phyloP scores from a whole-genome alignment of 1,140 invertebrate genomes.

The Drosophila busckii region DNA sequence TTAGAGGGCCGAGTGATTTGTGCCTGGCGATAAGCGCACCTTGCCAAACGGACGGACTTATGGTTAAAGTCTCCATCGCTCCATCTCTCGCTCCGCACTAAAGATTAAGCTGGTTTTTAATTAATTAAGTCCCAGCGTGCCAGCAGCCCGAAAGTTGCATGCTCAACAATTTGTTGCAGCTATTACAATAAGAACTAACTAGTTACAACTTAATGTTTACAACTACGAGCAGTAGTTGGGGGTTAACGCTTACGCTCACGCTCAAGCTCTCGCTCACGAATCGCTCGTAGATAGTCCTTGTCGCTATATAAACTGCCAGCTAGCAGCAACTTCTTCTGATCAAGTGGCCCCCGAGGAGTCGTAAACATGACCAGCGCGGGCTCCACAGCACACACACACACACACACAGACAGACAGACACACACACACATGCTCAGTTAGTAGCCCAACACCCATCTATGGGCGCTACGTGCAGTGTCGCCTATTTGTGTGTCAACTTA shows the following conservation, averaged over 20 bases:
- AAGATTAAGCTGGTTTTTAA: conserved; percentile 33
- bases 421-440: too few species aligned
- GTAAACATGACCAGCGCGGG: conserved; percentile 57
- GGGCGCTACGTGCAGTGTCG: conserved; percentile 54
- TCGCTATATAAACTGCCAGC: conserved; percentile 56
- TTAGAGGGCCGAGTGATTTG: conserved; percentile 61
- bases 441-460: not conserved
- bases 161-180: conserved; percentile 15
- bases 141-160: conserved; percentile 9
- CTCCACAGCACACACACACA: conserved; percentile 33
- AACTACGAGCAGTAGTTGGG: conserved; percentile 4
- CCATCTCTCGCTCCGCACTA: too few species aligned
- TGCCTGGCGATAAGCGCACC: conserved; percentile 55
- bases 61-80: too few species aligned
- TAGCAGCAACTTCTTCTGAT: conserved; percentile 72
- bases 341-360: conserved; percentile 70
- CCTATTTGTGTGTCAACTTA: conserved; percentile 52
- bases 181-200: conserved; percentile 9
- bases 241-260: conserved; percentile 4
- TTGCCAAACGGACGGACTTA: conserved; percentile 16
- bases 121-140: conserved; percentile 25
- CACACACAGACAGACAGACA: conserved; percentile 17
- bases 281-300: conserved; percentile 36
- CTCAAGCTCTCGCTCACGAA: conserved; percentile 12
- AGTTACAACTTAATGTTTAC: not conserved